Evolutionary conservation across 1,140 invertebrate genomes (phyloP), one percentile per base, ranked within the genome.

Genomic region (Tetragonula clypearis): DNA sequence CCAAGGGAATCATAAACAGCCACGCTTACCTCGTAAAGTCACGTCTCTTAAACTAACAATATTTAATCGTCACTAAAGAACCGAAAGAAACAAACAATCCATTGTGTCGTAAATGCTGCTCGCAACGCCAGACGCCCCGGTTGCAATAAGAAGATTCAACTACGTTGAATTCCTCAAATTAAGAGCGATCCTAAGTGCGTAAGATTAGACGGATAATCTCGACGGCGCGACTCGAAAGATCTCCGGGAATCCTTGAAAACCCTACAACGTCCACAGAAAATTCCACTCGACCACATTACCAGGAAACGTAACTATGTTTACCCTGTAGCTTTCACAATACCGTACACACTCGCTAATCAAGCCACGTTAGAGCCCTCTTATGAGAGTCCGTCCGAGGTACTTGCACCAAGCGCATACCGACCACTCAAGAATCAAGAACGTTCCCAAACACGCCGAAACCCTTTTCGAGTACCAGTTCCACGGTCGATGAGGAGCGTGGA

Each of bases 41-140:
- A 84, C 76, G 82, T 84, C 23, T 23, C 26, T 56, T 65, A 23
- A 23, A 72, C 1, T 17, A 79, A 41, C 17, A 11, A 72, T 26
- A 65, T 35, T 84, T 55, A 62, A 79, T 79, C 76, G 26, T 56
- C 82, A 30, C 30, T 68, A 79, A 49, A 49, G 41, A 77, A 69
- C 49, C 56, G 11, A 3, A 73, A 8, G 19, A 12, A 35, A 19
- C 23, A 79, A 84, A 84, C 49, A 79, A 56, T 21, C n/a, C 23
- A 9, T 14, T 26, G 9, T 23, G 4, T 2, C n/a, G 19, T 19
- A 49, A 78, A 76, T 21, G 0, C n/a, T 53, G 2, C 21, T 12
- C 30, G 19, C n/a, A 55, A 0, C 11, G 3, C 30, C 19, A 14
- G 5, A 30, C 14, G 19, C 35, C 3, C 17, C 17, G 5, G 6